Conservation (phyloP, 2,797 vertebrate species). For the Sorex maritimensis region DNA sequence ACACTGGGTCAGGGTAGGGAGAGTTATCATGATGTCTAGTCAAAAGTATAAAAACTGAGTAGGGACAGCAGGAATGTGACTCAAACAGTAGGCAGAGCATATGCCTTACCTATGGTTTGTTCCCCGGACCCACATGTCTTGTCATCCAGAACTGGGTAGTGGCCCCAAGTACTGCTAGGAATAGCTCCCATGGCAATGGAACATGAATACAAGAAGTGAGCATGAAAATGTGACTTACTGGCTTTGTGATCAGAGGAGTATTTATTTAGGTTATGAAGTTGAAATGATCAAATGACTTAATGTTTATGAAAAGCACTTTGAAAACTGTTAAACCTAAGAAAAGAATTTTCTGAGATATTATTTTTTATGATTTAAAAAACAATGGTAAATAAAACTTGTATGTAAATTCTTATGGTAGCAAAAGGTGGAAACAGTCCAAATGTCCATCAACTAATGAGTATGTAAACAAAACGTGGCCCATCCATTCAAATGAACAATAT, state of each 20-base stretch:
- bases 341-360: not conserved
- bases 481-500: not conserved
- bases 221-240: not conserved
- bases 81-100: too few relatives aligned
- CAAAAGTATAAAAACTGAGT: not conserved
- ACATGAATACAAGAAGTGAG: not conserved
- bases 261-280: not conserved
- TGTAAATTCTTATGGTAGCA: not conserved
- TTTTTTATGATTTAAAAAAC: slow-evolving; percentile 57
- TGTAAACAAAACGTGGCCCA: not conserved
- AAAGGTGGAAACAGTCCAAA: not conserved
- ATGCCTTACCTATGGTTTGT: too few relatives aligned
- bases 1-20: not conserved
- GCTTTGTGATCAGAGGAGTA: not conserved
- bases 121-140: too few relatives aligned
- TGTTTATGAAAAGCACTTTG: slow-evolving; percentile 18
- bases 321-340: not conserved
- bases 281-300: not conserved
- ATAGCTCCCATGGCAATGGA: too few relatives aligned
- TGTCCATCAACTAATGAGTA: not conserved
- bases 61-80: too few relatives aligned
- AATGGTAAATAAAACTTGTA: not conserved
- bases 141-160: too few relatives aligned
- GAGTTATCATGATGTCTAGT: not conserved
- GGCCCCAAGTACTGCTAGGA: too few relatives aligned